phyloP scores from a whole-genome alignment of 2,113 vertebrate genomes.

The Nycticorax nycticorax region DNA sequence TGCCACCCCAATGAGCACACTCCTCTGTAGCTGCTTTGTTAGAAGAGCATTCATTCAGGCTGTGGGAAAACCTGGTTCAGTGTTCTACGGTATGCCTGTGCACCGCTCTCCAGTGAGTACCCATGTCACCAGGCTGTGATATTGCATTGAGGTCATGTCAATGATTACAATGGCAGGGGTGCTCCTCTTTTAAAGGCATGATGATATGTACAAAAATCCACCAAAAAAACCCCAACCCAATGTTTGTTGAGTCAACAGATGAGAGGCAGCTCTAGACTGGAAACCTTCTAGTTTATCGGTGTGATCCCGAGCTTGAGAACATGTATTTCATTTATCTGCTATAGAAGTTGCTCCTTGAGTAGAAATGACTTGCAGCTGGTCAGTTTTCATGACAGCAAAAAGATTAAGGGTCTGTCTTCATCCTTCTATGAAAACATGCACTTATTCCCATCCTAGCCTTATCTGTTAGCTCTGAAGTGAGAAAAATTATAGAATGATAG shows the following conservation, averaged over 20 bases:
- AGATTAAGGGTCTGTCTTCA: neutral
- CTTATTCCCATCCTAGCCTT: neutral
- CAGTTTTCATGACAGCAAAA: neutral
- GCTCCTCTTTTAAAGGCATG: neutral
- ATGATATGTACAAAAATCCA: neutral
- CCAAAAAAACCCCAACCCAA: rapidly evolving
- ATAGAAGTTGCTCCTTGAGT: neutral
- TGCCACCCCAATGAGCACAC: neutral
- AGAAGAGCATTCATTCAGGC: neutral
- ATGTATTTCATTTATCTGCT: neutral
- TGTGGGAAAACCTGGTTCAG: neutral
- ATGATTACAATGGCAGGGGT: neutral
- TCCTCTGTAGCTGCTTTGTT: neutral
- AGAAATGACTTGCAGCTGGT: neutral
- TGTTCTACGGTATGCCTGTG: neutral
- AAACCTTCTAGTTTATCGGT: neutral
- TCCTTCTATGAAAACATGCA: neutral
- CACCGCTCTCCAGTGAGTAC: neutral
- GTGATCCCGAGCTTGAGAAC: neutral
- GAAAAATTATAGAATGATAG: neutral
- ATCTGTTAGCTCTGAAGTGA: neutral
- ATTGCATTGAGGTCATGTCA: neutral
- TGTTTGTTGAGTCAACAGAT: neutral
- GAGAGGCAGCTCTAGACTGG: neutral
- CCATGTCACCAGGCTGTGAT: neutral